Conservation (phyloP, 2,113 vertebrate species). For the Microcebus jonahi region DNA sequence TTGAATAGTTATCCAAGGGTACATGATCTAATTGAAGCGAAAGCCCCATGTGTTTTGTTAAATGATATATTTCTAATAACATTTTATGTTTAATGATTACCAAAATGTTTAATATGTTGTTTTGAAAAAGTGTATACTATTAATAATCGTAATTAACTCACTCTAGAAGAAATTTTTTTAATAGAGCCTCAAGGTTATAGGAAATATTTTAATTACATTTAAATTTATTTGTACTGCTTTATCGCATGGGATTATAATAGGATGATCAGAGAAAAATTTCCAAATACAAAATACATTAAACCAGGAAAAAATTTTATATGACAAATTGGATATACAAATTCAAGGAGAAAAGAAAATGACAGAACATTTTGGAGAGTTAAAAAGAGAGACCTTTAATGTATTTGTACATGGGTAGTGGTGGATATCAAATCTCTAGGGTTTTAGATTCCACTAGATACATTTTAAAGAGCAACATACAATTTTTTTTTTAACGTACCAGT, state of each 20-base stretch:
- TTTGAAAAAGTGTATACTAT: constrained; percentile 21
- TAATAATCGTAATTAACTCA: constrained; percentile 58
- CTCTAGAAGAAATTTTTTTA: constrained; percentile 46
- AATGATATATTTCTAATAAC: constrained; percentile 32
- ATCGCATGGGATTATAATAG: constrained; percentile 26
- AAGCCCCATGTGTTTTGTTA: constrained; percentile 31
- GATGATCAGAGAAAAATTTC: constrained; percentile 64
- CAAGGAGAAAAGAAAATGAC: constrained; percentile 43
- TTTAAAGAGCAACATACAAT: background rate
- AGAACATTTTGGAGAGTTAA: background rate
- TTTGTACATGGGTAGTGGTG: background rate
- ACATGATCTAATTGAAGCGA: background rate
- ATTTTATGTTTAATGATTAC: constrained; percentile 28
- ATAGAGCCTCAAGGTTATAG: background rate
- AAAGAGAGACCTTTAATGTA: background rate
- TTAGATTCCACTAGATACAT: constrained; percentile 5
- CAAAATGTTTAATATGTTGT: constrained; percentile 14
- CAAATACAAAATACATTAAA: background rate
- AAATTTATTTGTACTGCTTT: constrained; percentile 60
- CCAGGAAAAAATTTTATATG: background rate
- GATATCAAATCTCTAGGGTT: background rate
- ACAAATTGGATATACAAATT: background rate
- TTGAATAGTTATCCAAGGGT: background rate
- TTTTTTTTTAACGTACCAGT: constrained; percentile 48
- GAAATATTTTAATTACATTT: constrained; percentile 61